A percentile compares a stretch with the other conserved stretches of the same genome.
Conservation (phyloP, 2,797 vertebrate genomes). For the Intellagama lesueurii region DNA sequence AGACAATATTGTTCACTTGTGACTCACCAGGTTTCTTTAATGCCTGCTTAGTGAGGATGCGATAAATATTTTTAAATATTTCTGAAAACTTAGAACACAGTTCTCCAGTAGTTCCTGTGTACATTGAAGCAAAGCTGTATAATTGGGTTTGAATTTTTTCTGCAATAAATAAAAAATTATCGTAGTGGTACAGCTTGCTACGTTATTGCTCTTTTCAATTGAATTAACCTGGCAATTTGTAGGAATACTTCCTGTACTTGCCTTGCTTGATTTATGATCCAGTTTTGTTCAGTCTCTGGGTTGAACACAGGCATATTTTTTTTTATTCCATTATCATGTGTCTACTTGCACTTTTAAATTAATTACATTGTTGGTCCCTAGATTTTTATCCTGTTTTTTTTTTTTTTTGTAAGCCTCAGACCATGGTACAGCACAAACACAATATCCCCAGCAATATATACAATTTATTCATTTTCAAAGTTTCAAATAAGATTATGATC, state of each 20-base stretch:
- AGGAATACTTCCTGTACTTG: background rate
- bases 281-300: background rate
- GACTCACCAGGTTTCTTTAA: background rate
- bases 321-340: conserved; percentile 17
- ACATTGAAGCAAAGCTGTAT: background rate
- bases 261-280: background rate
- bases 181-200: conserved; percentile 10
- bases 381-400: background rate
- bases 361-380: conserved; percentile 1
- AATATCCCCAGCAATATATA: background rate
- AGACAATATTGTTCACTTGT: background rate
- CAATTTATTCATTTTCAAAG: background rate
- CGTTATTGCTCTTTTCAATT: conserved; percentile 38
- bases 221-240: conserved; percentile 12
- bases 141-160: conserved; percentile 10
- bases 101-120: conserved; percentile 10
- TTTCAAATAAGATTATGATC: background rate
- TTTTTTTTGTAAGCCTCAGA: background rate
- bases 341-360: conserved; percentile 6
- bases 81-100: conserved; percentile 28
- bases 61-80: background rate
- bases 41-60: background rate
- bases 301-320: background rate
- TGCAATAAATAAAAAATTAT: conserved; percentile 11
- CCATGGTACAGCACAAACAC: background rate